Percentiles rank a stretch among this genome's conserved stretches.
phyloP scores from a whole-genome alignment of 2,113 vertebrate species.

The Eptatretus burgeri region DNA sequence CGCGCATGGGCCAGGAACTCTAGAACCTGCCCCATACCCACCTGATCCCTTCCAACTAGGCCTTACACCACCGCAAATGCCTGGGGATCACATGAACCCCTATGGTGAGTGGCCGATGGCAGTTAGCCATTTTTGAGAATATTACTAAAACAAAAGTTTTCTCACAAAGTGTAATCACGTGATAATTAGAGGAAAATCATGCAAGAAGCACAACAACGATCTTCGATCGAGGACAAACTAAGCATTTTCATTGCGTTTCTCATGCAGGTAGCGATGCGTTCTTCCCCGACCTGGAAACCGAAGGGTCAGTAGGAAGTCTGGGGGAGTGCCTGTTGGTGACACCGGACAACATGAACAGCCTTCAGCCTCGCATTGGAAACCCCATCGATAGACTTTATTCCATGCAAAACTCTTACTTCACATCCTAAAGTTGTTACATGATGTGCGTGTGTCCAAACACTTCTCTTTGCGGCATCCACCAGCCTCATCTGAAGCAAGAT shows the following conservation, averaged over 20 bases:
- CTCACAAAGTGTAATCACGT: too few species aligned
- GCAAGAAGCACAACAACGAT: too few species aligned
- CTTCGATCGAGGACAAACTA: too few species aligned
- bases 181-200: too few species aligned
- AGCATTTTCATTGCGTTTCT: too few species aligned
- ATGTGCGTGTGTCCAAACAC: too few species aligned
- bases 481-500: too few species aligned
- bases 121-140: too few species aligned
- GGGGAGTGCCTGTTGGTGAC: conserved; percentile 38
- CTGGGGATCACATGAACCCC: conserved; percentile 87
- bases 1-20: conserved; percentile 30
- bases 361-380: conserved; percentile 37
- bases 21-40: conserved; percentile 38
- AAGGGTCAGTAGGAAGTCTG: conserved; percentile 39
- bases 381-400: conserved; percentile 87
- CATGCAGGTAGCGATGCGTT: conserved; percentile 38
- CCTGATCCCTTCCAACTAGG: conserved; percentile 65
- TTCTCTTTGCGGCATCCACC: too few species aligned
- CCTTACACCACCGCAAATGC: conserved; percentile 87
- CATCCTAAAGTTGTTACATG: conserved; percentile 17
- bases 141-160: too few species aligned
- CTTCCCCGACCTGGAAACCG: conserved; percentile 38
- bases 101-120: conserved; percentile 27
- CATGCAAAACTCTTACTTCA: conserved; percentile 95
- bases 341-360: conserved; percentile 22